Percentiles rank a stretch among this genome's conserved stretches.
Evolutionary conservation across 1,140 invertebrate genomes (phyloP).

Genomic region (Papilio polytes): DNA sequence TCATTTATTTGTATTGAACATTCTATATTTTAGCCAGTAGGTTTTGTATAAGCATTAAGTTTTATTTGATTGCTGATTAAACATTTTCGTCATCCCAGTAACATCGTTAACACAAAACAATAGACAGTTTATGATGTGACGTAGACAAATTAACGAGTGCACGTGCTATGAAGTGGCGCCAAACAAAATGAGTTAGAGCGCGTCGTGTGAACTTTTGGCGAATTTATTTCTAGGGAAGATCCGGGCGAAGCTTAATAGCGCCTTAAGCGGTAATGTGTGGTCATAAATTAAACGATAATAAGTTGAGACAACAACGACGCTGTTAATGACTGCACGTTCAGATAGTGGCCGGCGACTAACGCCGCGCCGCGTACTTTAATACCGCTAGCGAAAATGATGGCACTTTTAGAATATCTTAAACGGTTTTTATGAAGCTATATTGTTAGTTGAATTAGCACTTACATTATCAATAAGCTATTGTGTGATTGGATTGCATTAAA

Average conservation of each 20-base stretch:
- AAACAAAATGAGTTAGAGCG: constrained; percentile 59
- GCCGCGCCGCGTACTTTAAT: constrained; percentile 32
- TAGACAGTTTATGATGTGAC: constrained; percentile 68
- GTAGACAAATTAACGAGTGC: constrained; percentile 67
- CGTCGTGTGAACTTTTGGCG: constrained; percentile 57
- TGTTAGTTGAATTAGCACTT: not conserved
- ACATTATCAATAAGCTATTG: not conserved
- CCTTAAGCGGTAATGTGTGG: constrained; percentile 77
- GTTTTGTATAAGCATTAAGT: constrained; percentile 4
- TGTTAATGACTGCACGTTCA: constrained; percentile 69
- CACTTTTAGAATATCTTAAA: constrained; percentile 9
- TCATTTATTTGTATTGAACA: not conserved
- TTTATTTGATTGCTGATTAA: constrained; percentile 49
- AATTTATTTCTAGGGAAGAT: constrained; percentile 59
- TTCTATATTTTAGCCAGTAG: not conserved
- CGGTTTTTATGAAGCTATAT: not conserved
- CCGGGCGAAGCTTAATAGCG: constrained; percentile 64
- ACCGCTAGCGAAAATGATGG: constrained; percentile 10
- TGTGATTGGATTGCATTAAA: not conserved
- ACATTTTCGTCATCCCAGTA: constrained; percentile 40
- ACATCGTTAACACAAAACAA: constrained; percentile 57
- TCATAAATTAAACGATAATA: constrained; percentile 82
- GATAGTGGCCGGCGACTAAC: constrained; percentile 42
- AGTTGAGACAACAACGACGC: constrained; percentile 76
- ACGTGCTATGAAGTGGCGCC: constrained; percentile 59